A percentile compares a stretch with the other conserved stretches of the same genome.
Evolutionary conservation across 2,113 vertebrate species (phyloP).

Genomic region (Panthera tigris): DNA sequence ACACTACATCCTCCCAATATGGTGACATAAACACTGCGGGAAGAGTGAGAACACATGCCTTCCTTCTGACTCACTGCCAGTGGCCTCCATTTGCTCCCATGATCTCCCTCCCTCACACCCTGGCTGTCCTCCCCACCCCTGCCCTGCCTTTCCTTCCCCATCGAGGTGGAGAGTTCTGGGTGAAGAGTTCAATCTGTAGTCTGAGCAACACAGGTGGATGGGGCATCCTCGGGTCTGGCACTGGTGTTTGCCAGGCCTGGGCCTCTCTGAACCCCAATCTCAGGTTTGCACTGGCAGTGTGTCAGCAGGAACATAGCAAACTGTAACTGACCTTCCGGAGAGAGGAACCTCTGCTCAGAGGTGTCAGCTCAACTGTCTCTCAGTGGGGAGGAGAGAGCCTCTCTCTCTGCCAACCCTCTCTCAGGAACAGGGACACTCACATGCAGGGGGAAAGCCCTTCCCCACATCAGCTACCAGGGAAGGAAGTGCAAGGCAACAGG

Average conservation of each 20-base stretch:
- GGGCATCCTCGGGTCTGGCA: not conserved
- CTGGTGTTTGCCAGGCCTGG: not conserved
- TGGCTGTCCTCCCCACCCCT: not conserved
- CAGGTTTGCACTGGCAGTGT: not conserved
- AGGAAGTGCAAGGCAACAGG: not conserved
- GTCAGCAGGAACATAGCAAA: not conserved
- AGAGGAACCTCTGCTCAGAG: not conserved
- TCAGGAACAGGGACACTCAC: not conserved
- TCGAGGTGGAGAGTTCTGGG: not conserved
- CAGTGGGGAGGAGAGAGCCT: not conserved
- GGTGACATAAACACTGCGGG: too few species aligned
- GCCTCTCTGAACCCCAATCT: not conserved
- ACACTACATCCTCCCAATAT: not conserved
- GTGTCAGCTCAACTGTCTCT: not conserved
- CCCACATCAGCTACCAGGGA: not conserved
- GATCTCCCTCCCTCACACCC: not conserved
- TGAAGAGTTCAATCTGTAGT: not conserved
- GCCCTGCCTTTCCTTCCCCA: not conserved
- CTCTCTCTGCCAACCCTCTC: too few species aligned
- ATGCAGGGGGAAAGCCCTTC: not conserved
- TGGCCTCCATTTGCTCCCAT: not conserved
- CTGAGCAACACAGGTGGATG: not conserved
- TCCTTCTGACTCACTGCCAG: not conserved
- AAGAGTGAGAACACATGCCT: not conserved
- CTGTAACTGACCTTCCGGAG: not conserved